Conservation (phyloP, 1,140 invertebrate species). For the Drosophila sproati region DNA sequence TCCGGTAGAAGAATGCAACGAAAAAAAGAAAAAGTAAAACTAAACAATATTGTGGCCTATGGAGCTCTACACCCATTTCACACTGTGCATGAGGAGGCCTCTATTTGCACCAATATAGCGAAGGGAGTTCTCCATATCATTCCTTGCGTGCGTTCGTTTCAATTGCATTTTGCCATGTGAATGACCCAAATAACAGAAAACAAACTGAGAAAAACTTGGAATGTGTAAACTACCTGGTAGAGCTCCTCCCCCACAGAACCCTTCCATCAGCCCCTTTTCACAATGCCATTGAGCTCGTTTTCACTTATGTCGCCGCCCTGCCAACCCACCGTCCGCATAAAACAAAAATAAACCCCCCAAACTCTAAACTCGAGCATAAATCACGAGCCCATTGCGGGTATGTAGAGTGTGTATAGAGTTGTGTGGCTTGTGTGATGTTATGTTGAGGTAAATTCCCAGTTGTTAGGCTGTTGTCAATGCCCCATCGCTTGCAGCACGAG, state of each 20-base stretch:
- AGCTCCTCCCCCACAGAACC: neutral
- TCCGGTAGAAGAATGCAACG: constrained; percentile 40
- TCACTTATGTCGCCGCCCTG: constrained; percentile 47
- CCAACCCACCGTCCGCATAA: neutral
- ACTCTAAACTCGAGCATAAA: constrained; percentile 59
- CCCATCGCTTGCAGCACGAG: constrained; percentile 9
- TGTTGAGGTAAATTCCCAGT: constrained; percentile 79
- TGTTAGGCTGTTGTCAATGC: constrained; percentile 59
- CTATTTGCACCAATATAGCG: neutral
- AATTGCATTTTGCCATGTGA: constrained; percentile 78
- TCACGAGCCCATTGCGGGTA: constrained; percentile 21
- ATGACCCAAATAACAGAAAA: constrained; percentile 84
- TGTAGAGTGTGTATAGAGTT: neutral
- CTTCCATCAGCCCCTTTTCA: neutral
- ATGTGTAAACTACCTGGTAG: constrained; percentile 47
- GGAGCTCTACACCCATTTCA: constrained; percentile 5
- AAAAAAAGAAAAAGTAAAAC: constrained; percentile 8
- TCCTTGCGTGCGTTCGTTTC: constrained; percentile 48
- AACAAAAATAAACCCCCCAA: constrained; percentile 5
- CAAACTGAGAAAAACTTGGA: constrained; percentile 58
- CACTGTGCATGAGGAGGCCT: constrained; percentile 29
- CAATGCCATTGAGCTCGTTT: constrained; percentile 81
- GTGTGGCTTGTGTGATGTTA: constrained; percentile 71
- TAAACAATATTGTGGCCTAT: constrained; percentile 5
- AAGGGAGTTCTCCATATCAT: constrained; percentile 6